phyloP scores from a whole-genome alignment of 1,140 invertebrate genomes.

The Cotesia vestalis region DNA sequence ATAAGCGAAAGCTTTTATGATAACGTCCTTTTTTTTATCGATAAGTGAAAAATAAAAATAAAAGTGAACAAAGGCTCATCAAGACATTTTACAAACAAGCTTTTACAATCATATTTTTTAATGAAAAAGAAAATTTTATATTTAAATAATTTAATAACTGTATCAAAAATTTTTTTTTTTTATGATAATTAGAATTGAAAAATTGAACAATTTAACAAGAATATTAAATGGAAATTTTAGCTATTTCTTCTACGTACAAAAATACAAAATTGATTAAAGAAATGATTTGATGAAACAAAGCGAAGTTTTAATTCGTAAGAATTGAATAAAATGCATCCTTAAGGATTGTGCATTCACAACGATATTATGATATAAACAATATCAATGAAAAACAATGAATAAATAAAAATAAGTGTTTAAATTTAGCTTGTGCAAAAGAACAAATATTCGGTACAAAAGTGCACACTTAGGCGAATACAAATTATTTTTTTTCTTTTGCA shows the following conservation, averaged over 20 bases:
- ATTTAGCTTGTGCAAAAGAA: slow-evolving; percentile 39
- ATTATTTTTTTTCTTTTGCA: slow-evolving; percentile 30
- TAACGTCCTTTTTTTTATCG: not conserved
- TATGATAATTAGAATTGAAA: too few species aligned
- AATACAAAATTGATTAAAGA: too few species aligned
- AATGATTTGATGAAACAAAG: too few species aligned
- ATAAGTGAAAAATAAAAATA: slow-evolving; percentile 25
- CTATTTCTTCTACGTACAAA: too few species aligned
- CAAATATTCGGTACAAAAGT: slow-evolving; percentile 48
- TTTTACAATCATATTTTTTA: too few species aligned
- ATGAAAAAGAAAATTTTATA: too few species aligned
- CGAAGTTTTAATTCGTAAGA: too few species aligned
- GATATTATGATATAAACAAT: slow-evolving; percentile 43
- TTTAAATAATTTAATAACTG: too few species aligned
- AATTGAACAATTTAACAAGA: too few species aligned
- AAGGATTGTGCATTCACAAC: slow-evolving; percentile 31
- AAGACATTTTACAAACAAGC: too few species aligned
- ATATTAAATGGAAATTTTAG: too few species aligned
- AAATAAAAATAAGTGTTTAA: slow-evolving; percentile 16
- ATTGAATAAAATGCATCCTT: not conserved
- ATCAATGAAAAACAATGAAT: slow-evolving; percentile 15
- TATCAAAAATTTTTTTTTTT: too few species aligned
- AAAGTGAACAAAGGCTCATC: not conserved
- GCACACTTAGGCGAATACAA: slow-evolving; percentile 50
- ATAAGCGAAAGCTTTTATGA: slow-evolving; percentile 13